Conservation (phyloP, 1,140 invertebrate genomes). For the Elysia chlorotica region DNA sequence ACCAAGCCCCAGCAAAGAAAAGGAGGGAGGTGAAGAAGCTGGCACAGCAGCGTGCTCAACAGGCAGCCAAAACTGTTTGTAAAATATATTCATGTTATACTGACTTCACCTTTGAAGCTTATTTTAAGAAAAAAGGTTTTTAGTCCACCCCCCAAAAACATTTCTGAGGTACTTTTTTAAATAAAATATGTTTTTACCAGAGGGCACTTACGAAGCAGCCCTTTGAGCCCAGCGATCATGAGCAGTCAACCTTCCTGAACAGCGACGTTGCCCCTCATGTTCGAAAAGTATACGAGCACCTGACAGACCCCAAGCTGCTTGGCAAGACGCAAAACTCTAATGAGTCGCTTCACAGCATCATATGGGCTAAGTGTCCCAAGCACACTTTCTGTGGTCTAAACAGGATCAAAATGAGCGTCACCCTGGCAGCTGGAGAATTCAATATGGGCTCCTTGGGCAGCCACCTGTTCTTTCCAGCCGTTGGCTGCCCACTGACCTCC, state of each 20-base stretch:
- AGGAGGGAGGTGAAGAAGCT: no score
- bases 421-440: constrained; percentile 5
- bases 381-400: not conserved
- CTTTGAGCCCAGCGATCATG: not conserved
- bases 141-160: no score
- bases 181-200: constrained; percentile 27
- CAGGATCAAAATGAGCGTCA: not conserved
- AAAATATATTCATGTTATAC: no score
- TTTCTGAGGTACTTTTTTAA: no score
- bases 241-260: not conserved
- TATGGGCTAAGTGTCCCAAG: constrained; percentile 17
- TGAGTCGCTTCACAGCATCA: constrained; percentile 1
- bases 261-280: not conserved
- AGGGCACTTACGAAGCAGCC: not conserved
- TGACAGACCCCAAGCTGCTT: not conserved
- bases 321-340: constrained; percentile 17
- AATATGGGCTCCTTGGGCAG: no score
- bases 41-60: no score
- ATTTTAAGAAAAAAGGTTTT: no score
- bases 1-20: no score
- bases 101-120: no score
- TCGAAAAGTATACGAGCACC: not conserved
- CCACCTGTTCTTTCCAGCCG: no score
- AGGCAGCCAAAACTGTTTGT: no score
- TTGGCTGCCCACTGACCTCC: no score